Evolutionary conservation across 2,113 vertebrate species (phyloP), one percentile per base, ranked within the genome.

Genomic region (Cardinalis cardinalis): DNA sequence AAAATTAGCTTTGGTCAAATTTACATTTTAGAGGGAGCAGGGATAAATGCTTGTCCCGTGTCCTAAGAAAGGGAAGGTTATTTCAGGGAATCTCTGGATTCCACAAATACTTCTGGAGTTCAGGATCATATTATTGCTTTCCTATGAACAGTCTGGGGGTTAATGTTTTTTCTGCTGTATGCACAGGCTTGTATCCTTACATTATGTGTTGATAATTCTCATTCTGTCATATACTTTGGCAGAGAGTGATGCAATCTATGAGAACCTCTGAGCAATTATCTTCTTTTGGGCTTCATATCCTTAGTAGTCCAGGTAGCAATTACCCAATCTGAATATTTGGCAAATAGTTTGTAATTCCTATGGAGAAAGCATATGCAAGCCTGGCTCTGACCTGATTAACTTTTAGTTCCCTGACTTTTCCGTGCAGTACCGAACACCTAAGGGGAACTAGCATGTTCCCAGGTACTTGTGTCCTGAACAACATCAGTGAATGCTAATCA

Each of bases 321-420:
- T 96, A 97, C 86, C 93, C 94, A 93, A 92, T 95, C 86, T 81
- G 95, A 96, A 78, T 97, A 94, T 95, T 95, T 97, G 96, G 94
- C 34, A 77, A 88, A 89, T 90, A 91, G 80, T 88, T 92, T 38
- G 44, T 70, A 85, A 94, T 92, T 72, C 92, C 96, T 31, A 28
- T 70, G 79, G 96, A 96, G 96, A 95, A 48, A 91, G 88, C 91
- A 88, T 44, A 94, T 95, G 92, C 85, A 87, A 89, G 41, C 82
- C 84, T 92, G 49, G 59, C 90, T 95, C 79, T 95, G 92, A 94
- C 80, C 91, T 63, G 84, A 94, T 95, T 91, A 75, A 79, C 92
- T 97, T 96, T 87, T 41, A 43, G 46, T 58, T 92, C 80, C 71
- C 52, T 65, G 71, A 58, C 68, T 88, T 81, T 71, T 86, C 73